Percentiles rank a stretch among this genome's conserved stretches.
Evolutionary conservation across 2,797 vertebrate species (phyloP).

Genomic region (Podargus strigoides): DNA sequence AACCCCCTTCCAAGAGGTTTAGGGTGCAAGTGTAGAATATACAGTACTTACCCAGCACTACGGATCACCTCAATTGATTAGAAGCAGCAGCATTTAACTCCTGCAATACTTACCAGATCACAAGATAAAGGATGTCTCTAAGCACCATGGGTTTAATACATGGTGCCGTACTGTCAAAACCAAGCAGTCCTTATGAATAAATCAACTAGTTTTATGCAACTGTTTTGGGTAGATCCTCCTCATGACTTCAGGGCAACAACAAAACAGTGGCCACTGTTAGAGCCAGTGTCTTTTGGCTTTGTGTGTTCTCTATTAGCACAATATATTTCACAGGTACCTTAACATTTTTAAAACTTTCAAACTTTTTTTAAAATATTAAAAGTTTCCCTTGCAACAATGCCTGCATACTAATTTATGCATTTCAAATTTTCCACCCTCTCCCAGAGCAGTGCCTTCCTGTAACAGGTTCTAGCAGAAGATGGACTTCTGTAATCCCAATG

Average conservation of each 20-base stretch:
- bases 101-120: background rate
- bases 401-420: background rate
- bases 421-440: background rate
- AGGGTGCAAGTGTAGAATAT: background rate
- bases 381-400: background rate
- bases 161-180: background rate
- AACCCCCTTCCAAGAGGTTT: background rate
- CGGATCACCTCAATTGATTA: rapidly evolving
- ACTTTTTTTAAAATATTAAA: too few species aligned
- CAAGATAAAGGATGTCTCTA: background rate
- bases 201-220: background rate
- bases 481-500: too few species aligned
- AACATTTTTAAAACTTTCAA: background rate
- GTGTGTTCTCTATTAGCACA: background rate
- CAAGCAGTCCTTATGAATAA: background rate
- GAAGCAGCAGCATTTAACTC: background rate
- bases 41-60: background rate
- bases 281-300: background rate
- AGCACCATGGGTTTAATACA: background rate
- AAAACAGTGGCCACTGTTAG: too few species aligned
- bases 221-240: background rate
- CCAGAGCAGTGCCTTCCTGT: background rate
- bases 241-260: background rate
- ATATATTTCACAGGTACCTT: background rate
- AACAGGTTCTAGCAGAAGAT: background rate